Percentiles rank a stretch among this genome's conserved stretches.
phyloP scores from a whole-genome alignment of 1,140 invertebrate genomes.

The Pissodes strobi region DNA sequence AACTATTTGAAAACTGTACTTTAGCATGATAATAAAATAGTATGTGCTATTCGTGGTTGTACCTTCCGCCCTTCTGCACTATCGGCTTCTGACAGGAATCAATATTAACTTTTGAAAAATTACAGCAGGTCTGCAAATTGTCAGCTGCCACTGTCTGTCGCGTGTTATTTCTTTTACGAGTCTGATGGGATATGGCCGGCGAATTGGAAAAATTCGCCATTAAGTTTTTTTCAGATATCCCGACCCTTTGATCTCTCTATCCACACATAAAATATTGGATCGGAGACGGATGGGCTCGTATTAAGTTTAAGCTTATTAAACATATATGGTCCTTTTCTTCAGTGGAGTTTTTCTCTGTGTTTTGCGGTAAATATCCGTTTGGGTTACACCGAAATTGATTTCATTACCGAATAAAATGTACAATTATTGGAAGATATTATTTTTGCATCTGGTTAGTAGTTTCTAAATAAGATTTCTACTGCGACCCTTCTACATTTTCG shows the following conservation, averaged over 20 bases:
- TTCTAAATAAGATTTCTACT: too few relatives aligned
- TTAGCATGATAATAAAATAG: too few relatives aligned
- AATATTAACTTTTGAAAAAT: neutral
- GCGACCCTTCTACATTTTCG: too few relatives aligned
- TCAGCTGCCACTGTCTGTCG: constrained; percentile 13
- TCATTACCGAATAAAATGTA: too few relatives aligned
- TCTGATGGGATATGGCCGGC: constrained; percentile 14
- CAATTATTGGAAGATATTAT: too few relatives aligned
- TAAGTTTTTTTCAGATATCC: constrained; percentile 18
- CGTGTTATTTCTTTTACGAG: constrained; percentile 19
- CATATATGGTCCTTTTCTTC: neutral
- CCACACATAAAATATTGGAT: constrained; percentile 32
- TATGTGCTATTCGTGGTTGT: too few relatives aligned
- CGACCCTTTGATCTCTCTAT: constrained; percentile 29
- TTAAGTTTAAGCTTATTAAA: constrained; percentile 17
- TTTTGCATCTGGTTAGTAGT: too few relatives aligned
- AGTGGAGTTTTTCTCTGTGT: neutral
- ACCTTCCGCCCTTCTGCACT: neutral
- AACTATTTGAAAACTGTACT: too few relatives aligned
- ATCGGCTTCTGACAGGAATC: neutral
- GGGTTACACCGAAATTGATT: too few relatives aligned
- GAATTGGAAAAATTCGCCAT: constrained; percentile 32
- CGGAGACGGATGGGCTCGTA: neutral
- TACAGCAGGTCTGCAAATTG: neutral
- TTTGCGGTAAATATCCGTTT: too few relatives aligned